These are phyloP conservation scores for Teleogryllus occipitalis DNA, from an alignment of 1,140 invertebrate genomes.

Conservation along the genomic window DNA sequence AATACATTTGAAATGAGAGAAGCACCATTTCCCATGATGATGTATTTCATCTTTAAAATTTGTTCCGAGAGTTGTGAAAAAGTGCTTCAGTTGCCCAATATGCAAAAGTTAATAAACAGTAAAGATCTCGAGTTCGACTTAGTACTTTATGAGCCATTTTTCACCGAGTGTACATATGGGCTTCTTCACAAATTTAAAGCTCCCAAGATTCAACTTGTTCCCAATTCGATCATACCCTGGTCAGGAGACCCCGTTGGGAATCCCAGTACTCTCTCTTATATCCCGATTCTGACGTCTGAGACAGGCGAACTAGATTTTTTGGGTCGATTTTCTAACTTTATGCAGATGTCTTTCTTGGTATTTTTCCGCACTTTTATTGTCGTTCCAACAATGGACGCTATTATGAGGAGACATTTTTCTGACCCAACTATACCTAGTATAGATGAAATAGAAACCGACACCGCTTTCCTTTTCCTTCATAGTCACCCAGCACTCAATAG, in stretches of 20 bases:
- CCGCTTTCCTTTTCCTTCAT: neutral
- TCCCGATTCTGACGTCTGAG: neutral
- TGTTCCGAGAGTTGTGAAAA: neutral
- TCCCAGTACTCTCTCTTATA: neutral
- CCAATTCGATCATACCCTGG: neutral
- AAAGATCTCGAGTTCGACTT: neutral
- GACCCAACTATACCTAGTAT: neutral
- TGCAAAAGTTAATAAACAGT: neutral
- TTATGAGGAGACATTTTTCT: neutral
- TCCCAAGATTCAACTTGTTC: neutral
- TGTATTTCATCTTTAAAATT: neutral
- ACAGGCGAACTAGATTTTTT: neutral
- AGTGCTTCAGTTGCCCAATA: neutral
- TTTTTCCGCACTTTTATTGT: neutral
- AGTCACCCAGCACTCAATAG: neutral
- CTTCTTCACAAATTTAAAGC: neutral
- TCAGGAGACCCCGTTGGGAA: neutral
- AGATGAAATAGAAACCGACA: neutral
- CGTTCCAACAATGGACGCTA: neutral
- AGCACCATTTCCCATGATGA: neutral
- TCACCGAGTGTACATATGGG: neutral
- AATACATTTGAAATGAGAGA: neutral
- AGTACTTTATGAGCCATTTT: neutral
- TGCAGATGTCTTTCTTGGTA: neutral
- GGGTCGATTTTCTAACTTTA: neutral